These are phyloP conservation scores for Drosophila arizonae DNA, from an alignment of 1,140 invertebrate genomes.

Conservation along the genomic window DNA sequence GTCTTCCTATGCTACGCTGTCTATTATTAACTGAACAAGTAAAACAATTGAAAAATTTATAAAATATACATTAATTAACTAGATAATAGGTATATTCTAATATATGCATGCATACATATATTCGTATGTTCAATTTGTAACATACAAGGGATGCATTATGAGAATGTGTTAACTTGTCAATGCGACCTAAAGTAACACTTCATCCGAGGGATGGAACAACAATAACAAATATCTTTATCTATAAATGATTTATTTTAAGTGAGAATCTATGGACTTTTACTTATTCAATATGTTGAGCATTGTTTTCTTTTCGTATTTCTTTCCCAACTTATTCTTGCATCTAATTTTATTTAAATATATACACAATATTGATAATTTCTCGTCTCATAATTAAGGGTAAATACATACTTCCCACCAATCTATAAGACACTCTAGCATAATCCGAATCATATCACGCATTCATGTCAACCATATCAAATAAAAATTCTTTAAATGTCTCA, in stretches of 20 bases:
- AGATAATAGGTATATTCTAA: constrained; percentile 47
- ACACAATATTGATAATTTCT: not conserved
- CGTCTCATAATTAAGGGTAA: constrained; percentile 23
- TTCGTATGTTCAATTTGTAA: constrained; percentile 27
- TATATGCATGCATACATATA: constrained; percentile 40
- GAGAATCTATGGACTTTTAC: constrained; percentile 55
- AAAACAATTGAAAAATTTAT: constrained; percentile 69
- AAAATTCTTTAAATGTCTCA: constrained; percentile 10
- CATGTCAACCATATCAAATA: constrained; percentile 1
- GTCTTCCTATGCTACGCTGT: constrained; percentile 84
- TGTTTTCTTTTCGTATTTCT: constrained; percentile 2
- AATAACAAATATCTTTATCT: constrained; percentile 46
- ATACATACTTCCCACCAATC: constrained; percentile 47
- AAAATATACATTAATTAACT: constrained; percentile 62
- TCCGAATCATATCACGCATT: not conserved
- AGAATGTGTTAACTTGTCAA: constrained; percentile 12
- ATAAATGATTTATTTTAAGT: constrained; percentile 52
- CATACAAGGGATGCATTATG: constrained; percentile 13
- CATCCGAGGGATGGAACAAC: constrained; percentile 22
- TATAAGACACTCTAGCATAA: constrained; percentile 12
- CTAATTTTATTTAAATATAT: not conserved
- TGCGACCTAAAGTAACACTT: constrained; percentile 14
- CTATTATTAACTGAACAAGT: constrained; percentile 82
- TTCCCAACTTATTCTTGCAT: not conserved
- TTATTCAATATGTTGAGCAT: constrained; percentile 27